Conservation (phyloP, 1,140 invertebrate genomes). For the Euwallacea similis region DNA sequence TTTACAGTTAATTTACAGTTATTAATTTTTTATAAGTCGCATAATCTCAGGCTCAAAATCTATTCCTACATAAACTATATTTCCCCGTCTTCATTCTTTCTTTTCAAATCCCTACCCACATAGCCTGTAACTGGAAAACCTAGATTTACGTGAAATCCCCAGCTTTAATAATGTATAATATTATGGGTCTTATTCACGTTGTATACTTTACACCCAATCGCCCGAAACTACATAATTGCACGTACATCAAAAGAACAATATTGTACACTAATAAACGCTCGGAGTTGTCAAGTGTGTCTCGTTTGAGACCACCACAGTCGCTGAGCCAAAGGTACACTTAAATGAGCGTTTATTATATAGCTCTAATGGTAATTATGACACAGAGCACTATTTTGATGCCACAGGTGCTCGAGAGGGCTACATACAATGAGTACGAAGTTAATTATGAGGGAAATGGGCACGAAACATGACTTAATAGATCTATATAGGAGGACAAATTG, state of each 20-base stretch:
- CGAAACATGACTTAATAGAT: slow-evolving; percentile 17
- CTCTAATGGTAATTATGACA: slow-evolving; percentile 39
- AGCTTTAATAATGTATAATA: too few relatives aligned
- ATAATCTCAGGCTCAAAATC: too few relatives aligned
- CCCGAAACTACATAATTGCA: slow-evolving; percentile 29
- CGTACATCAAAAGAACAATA: slow-evolving; percentile 30
- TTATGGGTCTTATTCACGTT: too few relatives aligned
- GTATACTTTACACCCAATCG: slow-evolving; percentile 15
- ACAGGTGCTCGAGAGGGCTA: slow-evolving; percentile 33
- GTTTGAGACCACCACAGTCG: slow-evolving; percentile 34
- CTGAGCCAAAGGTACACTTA: slow-evolving; percentile 35
- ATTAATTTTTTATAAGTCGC: too few relatives aligned
- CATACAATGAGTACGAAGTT: slow-evolving; percentile 30
- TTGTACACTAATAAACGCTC: slow-evolving; percentile 34
- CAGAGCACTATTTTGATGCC: slow-evolving; percentile 29
- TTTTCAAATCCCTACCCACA: too few relatives aligned
- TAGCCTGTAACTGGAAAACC: too few relatives aligned
- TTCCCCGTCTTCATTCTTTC: too few relatives aligned
- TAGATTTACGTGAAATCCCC: too few relatives aligned
- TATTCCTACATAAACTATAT: too few relatives aligned
- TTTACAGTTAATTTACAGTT: too few relatives aligned
- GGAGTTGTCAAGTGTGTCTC: slow-evolving; percentile 34
- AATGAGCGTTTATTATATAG: slow-evolving; percentile 38
- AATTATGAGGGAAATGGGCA: slow-evolving; percentile 26
- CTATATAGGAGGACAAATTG: not conserved